Base-by-base conservation (phyloP, 2,888 invertebrate species). In the Diarsia dahlii region DNA sequence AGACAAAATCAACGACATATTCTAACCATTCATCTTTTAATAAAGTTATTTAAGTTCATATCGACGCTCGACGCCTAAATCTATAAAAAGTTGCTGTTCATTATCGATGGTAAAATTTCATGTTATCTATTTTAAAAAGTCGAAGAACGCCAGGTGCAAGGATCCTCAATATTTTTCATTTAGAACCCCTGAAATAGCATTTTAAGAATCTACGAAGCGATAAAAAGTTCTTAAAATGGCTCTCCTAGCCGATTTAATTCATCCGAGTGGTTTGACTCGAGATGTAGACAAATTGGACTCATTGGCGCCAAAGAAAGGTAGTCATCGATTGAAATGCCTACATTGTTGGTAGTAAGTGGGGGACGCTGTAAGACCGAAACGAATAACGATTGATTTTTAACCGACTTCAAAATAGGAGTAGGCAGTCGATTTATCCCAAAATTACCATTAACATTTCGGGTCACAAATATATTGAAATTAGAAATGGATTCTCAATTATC, bases 271-370 rank as follows among this genome's bases (percentile, higher is more conserved):
- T 87, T 81, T 88, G 90, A 91, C 70, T 87, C 71, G 89, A 81
- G 88, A 89, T 91, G 90, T 90, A 91, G 92, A 94, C 91, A 93
- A 94, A 95, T 94, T 94, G 93, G 88, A 85, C 90, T 93, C 94
- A 94, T 95, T 94, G 93, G 89, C 81, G 88, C 84, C 87, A 88
- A 89, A 89, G 91, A 90, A 92, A 88, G 87, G 84, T 86, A 78
- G 80, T 82, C 84, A 90, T 90, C 86, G 89, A 89, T 89, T 85
- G 87, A 86, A 87, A 89, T 87, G 82, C 60, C 28, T 88, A 86
- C 76, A 80, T 79, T 80, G 73, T 81, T 63, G 71, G 75, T 71
- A 86, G 86, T 84, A 89, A 90, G 87, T 84, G 81, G 82, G 28
- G 77, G 56, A 45, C 56, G n/a, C 58, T 66, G 62, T 89, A 52